These are phyloP conservation scores for Lycaena phlaeas DNA, from an alignment of 2,888 invertebrate species.

Conservation along the genomic window DNA sequence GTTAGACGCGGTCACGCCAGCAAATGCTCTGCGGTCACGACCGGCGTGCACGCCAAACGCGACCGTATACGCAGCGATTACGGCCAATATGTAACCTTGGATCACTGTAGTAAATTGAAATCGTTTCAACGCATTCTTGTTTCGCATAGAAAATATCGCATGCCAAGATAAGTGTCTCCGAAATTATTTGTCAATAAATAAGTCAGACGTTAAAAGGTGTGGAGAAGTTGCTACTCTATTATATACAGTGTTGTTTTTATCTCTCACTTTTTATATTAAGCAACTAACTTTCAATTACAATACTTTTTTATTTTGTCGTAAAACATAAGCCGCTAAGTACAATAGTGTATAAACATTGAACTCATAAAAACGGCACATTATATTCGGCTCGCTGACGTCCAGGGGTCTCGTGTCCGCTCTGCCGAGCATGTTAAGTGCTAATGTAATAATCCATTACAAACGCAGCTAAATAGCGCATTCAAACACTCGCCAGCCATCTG, in stretches of 20 bases:
- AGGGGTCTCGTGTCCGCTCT: slow-evolving; percentile 59
- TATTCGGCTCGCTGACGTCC: slow-evolving; percentile 21
- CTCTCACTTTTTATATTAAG: no score
- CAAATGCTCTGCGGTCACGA: slow-evolving; percentile 44
- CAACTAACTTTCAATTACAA: no score
- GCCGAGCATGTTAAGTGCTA: slow-evolving; percentile 70
- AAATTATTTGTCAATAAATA: background rate
- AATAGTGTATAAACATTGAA: background rate
- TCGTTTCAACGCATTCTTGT: background rate
- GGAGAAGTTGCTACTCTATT: no score
- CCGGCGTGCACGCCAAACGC: slow-evolving; percentile 18
- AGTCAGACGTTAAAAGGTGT: no score
- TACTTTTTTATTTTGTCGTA: no score
- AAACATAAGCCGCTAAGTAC: background rate
- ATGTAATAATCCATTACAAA: slow-evolving; percentile 72
- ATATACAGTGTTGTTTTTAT: no score
- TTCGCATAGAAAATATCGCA: slow-evolving; percentile 10
- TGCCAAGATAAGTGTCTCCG: background rate
- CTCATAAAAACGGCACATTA: background rate
- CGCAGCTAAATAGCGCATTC: slow-evolving; percentile 69
- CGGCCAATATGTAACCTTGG: slow-evolving; percentile 14
- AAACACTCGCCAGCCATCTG: slow-evolving; percentile 66
- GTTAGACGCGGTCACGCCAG: slow-evolving; percentile 66
- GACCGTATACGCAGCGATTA: no score
- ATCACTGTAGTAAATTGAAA: slow-evolving; percentile 12